A percentile compares a stretch with the other conserved stretches of the same genome.
Evolutionary conservation across 2,797 vertebrate species (phyloP).

Genomic region (Neoniphon sammara): DNA sequence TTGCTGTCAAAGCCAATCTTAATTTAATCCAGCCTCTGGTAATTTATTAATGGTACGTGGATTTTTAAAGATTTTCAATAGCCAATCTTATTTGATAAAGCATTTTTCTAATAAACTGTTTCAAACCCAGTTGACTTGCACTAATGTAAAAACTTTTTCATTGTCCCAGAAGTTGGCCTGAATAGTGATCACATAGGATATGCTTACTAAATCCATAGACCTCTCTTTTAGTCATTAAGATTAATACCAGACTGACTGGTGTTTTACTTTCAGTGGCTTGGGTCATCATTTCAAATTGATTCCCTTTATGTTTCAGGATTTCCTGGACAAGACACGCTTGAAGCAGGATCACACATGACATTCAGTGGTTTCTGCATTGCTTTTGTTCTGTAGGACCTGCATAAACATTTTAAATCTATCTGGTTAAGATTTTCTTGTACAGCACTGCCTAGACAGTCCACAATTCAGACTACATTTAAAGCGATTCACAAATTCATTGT

Average conservation of each 20-base stretch:
- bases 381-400: conserved; percentile 9
- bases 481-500: conserved; percentile 28
- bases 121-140: neutral
- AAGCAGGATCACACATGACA: conserved; percentile 17
- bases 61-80: neutral
- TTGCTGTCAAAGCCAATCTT: neutral
- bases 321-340: conserved; percentile 5
- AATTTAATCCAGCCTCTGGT: neutral
- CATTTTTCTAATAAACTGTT: too few species aligned
- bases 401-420: conserved; percentile 4
- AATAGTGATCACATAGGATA: neutral
- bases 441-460: conserved; percentile 25
- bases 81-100: neutral
- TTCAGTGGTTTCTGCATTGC: conserved; percentile 35
- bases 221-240: neutral
- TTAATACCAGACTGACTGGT: neutral
- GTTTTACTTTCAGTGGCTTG: too few species aligned
- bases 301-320: neutral
- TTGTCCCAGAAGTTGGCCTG: neutral
- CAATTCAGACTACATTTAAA: conserved; percentile 15
- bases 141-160: neutral
- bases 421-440: neutral
- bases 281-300: neutral
- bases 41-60: neutral
- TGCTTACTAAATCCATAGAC: neutral